Evolutionary conservation across 2,113 vertebrate genomes (phyloP).

Genomic region (Thunnus thynnus): DNA sequence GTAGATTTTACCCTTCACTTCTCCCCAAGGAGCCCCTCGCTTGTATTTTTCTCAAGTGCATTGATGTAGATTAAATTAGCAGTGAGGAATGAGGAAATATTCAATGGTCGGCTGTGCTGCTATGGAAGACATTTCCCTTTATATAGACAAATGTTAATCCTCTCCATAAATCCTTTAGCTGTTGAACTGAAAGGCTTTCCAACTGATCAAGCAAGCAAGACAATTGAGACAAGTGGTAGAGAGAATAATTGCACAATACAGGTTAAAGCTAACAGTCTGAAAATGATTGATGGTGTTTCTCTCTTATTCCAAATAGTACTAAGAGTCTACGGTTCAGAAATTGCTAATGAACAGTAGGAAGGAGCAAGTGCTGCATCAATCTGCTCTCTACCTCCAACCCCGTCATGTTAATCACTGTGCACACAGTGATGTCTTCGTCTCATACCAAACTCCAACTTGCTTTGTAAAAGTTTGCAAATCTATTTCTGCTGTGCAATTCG

Average conservation of each 20-base stretch:
- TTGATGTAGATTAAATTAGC: slow-evolving; percentile 36
- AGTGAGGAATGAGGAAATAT: slow-evolving; percentile 6
- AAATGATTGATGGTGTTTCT: slow-evolving; percentile 59
- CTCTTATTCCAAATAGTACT: slow-evolving; percentile 49
- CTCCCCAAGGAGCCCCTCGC: not conserved
- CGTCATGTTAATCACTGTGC: slow-evolving; percentile 57
- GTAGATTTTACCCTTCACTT: slow-evolving; percentile 12
- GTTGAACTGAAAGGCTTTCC: slow-evolving; percentile 52
- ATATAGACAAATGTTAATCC: slow-evolving; percentile 29
- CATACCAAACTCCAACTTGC: slow-evolving; percentile 13
- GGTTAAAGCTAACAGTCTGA: slow-evolving; percentile 53
- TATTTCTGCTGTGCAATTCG: slow-evolving; percentile 42
- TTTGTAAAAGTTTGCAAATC: slow-evolving; percentile 44
- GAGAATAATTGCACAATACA: slow-evolving; percentile 56
- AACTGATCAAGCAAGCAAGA: slow-evolving; percentile 48
- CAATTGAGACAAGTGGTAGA: slow-evolving; percentile 38
- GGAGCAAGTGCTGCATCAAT: slow-evolving; percentile 47
- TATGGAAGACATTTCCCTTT: slow-evolving; percentile 7
- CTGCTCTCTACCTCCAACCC: slow-evolving; percentile 33
- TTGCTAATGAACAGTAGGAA: slow-evolving; percentile 58
- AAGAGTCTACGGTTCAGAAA: slow-evolving; percentile 60
- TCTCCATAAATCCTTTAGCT: slow-evolving; percentile 36
- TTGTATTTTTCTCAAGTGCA: not conserved
- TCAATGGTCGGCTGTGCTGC: not conserved
- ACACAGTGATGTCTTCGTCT: slow-evolving; percentile 49